Evolutionary conservation across 2,113 vertebrate species (phyloP).

Genomic region (Carassius auratus): DNA sequence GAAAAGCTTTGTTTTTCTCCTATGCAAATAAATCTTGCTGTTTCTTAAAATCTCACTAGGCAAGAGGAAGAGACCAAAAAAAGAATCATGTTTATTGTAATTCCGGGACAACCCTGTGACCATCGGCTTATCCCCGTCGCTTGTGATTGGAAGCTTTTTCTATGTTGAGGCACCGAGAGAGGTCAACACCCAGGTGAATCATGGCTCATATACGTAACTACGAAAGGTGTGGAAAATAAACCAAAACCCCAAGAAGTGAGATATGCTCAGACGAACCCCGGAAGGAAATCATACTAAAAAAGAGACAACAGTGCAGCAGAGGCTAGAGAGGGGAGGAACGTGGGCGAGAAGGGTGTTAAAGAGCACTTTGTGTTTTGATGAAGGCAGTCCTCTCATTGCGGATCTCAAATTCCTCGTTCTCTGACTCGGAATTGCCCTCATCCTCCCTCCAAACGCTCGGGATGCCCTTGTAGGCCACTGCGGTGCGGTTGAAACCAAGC

Average conservation of each 20-base stretch:
- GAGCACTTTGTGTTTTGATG: conserved; percentile 98
- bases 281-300: conserved; percentile 51
- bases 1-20: neutral
- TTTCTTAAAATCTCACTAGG: conserved; percentile 66
- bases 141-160: conserved; percentile 59
- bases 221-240: conserved; percentile 12
- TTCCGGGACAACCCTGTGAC: neutral
- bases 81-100: conserved; percentile 69
- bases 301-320: conserved; percentile 52
- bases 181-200: conserved; percentile 54
- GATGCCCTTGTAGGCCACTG: conserved; percentile 93
- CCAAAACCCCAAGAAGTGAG: conserved; percentile 21
- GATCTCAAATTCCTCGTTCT: conserved; percentile 86
- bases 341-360: conserved; percentile 79
- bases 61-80: conserved; percentile 64
- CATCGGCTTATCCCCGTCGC: neutral
- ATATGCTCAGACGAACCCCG: conserved; percentile 61
- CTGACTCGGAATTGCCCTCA: conserved; percentile 83
- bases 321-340: conserved; percentile 42
- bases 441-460: conserved; percentile 94
- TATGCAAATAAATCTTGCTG: neutral
- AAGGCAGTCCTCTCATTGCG: conserved; percentile 97
- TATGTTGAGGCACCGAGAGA: conserved; percentile 65
- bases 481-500: conserved; percentile 68
- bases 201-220: conserved; percentile 8